phyloP scores from a whole-genome alignment of 2,113 vertebrate species.

The Coryphaenoides rupestris region DNA sequence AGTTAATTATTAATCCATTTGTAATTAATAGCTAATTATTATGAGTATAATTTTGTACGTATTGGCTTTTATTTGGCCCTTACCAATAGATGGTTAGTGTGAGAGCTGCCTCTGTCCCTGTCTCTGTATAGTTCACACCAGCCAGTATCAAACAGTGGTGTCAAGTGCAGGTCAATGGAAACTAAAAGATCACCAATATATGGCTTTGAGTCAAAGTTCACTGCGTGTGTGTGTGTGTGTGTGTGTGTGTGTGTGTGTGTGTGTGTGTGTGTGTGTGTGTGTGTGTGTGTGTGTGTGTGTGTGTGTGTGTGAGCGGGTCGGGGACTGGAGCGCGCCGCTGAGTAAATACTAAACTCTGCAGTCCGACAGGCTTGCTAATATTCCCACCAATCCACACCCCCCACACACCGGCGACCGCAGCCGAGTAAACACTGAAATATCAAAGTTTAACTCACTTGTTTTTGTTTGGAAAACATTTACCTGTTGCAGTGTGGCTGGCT shows the following conservation, averaged over 20 bases:
- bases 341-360: conserved; percentile 40
- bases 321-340: conserved; percentile 37
- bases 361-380: conserved; percentile 1
- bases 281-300: too few species aligned
- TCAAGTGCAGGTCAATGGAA: conserved; percentile 70
- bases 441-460: not conserved
- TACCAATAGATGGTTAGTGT: too few species aligned
- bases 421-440: conserved; percentile 17
- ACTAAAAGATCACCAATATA: conserved; percentile 70
- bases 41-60: too few species aligned
- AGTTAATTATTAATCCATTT: not conserved
- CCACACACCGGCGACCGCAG: conserved; percentile 16
- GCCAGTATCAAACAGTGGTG: conserved; percentile 34
- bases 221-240: conserved; percentile 38
- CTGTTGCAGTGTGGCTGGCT: conserved; percentile 1
- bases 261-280: too few species aligned
- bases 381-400: conserved; percentile 35
- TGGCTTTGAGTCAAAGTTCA: conserved; percentile 63
- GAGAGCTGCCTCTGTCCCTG: conserved; percentile 9
- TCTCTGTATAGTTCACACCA: conserved; percentile 48
- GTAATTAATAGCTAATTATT: not conserved
- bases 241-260: too few species aligned
- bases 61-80: too few species aligned
- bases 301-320: conserved; percentile 25
- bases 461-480: conserved; percentile 24